Base-by-base conservation (phyloP, 2,113 vertebrate species). In the Phasianus colchicus region DNA sequence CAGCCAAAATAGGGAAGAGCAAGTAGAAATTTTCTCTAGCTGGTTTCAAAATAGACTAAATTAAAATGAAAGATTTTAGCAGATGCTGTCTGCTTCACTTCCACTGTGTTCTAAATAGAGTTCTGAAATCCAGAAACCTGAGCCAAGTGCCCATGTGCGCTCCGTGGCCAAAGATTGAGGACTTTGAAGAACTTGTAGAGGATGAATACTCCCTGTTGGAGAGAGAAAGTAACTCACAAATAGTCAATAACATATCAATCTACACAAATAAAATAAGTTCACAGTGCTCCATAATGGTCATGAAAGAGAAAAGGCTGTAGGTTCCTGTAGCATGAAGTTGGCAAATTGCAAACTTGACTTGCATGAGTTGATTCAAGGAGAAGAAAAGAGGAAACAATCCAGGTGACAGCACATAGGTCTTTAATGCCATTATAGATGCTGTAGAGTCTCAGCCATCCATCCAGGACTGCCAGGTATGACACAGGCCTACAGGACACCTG, bases 251-350 rank as follows among this genome's bases (percentile, higher is more conserved):
- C 61, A 20, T 77, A 36, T 52, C 85, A 77, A 70, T 55, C 63
- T 79, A 8, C 80, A 66, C 84, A 95, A 89, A 96, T 88, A 93
- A 94, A 93, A 60, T 76, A 89, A 86, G 72, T 76, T 92, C 84
- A 84, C 61, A 74, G 36, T 78, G 64, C 25, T 60, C 61, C 47
- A 45, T 16, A 40, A 67, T 0, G 0, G 63, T 73, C 47, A 45
- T 91, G 93, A 93, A 92, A 66, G 40, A 40, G 86, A 29, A 36
- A 15, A 60, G 66, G 10, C n/a, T 29, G 42, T 38, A 32, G 43
- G 40, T 40, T 11, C 17, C 50, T 63, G 36, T 43, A 21, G 24
- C 57, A 29, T 27, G 17, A 70, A 43, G 52, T 7, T 2, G 8
- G 6, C 45, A 57, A 36, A 5, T 8, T 47, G 54, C 43, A 60